Percentiles rank a stretch among this genome's conserved stretches.
Conservation (phyloP, 2,797 vertebrate species). For the Borostomias antarcticus region DNA sequence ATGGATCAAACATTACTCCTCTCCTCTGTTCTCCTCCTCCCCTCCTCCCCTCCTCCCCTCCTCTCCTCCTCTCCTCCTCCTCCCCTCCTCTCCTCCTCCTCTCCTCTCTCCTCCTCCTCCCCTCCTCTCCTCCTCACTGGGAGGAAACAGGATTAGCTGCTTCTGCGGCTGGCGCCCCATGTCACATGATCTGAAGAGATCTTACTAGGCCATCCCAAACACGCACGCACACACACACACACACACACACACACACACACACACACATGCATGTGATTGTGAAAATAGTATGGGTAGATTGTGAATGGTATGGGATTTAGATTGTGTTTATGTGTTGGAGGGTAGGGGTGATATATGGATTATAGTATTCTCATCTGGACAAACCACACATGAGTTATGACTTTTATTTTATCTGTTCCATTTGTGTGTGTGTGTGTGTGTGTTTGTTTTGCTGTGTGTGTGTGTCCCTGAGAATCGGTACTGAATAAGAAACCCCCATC, state of each 20-base stretch:
- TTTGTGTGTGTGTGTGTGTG: constrained; percentile 12
- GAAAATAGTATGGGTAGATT: too few relatives aligned
- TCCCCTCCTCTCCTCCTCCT: constrained; percentile 19
- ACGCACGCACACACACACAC: too few relatives aligned
- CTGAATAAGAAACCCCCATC: neutral
- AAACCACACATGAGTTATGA: neutral
- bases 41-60: neutral
- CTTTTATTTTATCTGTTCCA: neutral
- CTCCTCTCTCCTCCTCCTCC: neutral
- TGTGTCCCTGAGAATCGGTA: neutral
- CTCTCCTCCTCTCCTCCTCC: constrained; percentile 18
- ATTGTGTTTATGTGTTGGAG: too few relatives aligned
- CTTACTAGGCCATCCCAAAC: neutral
- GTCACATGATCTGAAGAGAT: constrained; percentile 1
- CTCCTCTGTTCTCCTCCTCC: neutral
- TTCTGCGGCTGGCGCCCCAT: neutral
- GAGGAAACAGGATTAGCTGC: constrained; percentile 5
- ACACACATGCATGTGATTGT: too few relatives aligned
- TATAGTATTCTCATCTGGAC: constrained; percentile 1
- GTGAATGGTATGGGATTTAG: too few relatives aligned
- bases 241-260: constrained; percentile 1
- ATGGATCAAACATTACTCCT: too few relatives aligned
- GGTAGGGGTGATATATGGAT: neutral
- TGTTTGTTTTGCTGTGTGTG: constrained; percentile 9
- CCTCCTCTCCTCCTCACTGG: constrained; percentile 1